Conservation (phyloP, 2,113 vertebrate genomes). For the Pedetes capensis region DNA sequence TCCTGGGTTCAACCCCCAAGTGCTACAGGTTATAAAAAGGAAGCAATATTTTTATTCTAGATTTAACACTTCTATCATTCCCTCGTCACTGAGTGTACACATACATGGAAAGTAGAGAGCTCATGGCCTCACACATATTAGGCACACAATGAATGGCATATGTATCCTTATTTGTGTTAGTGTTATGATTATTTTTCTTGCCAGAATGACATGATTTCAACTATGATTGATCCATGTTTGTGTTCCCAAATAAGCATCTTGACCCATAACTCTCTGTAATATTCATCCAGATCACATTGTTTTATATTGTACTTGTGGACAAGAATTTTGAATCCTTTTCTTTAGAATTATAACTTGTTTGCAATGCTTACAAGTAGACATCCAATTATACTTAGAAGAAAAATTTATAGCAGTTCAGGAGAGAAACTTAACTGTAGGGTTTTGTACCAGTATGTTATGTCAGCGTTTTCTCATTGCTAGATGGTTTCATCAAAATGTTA, state of each 20-base stretch:
- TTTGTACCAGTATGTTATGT: neutral
- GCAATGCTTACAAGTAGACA: conserved; percentile 4
- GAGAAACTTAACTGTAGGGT: neutral
- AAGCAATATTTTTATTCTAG: neutral
- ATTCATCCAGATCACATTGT: neutral
- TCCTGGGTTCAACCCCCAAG: too few relatives aligned
- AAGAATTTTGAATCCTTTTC: conserved; percentile 34
- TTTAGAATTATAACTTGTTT: neutral
- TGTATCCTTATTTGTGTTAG: neutral
- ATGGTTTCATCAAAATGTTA: neutral
- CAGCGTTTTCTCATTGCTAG: neutral
- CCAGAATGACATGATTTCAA: neutral
- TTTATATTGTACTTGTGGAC: neutral
- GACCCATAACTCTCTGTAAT: neutral
- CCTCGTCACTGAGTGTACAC: neutral
- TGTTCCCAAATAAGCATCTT: neutral
- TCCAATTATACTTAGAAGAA: conserved; percentile 22
- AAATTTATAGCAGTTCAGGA: neutral
- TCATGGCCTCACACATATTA: neutral
- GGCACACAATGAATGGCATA: neutral
- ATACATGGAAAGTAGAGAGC: neutral
- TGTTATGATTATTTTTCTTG: neutral
- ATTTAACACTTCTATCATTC: neutral
- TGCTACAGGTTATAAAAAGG: too few relatives aligned
- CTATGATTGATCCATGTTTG: neutral